phyloP scores from a whole-genome alignment of 2,797 vertebrate species.

The Neomorphus geoffroyi region DNA sequence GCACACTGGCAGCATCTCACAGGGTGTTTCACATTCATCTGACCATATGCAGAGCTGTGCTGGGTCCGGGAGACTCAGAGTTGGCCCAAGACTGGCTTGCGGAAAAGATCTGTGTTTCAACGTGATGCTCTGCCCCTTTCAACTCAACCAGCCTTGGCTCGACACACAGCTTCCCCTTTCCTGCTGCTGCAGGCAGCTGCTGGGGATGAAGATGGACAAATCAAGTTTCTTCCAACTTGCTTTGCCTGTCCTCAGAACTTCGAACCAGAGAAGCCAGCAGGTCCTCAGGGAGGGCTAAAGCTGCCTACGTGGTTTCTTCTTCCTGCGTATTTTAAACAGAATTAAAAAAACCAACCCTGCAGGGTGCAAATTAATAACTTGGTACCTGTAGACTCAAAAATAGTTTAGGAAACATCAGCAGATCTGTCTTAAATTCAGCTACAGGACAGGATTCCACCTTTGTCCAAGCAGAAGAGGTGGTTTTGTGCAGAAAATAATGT shows the following conservation, averaged over 20 bases:
- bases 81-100: neutral
- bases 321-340: neutral
- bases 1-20: neutral
- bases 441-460: neutral
- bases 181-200: neutral
- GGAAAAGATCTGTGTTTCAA: neutral
- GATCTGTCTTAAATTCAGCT: neutral
- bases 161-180: neutral
- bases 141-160: fast-evolving
- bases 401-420: neutral
- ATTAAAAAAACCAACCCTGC: neutral
- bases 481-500: neutral
- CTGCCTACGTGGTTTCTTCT: fast-evolving
- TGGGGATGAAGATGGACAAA: neutral
- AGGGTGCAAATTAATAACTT: neutral
- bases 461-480: neutral
- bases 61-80: neutral
- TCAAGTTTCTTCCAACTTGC: neutral
- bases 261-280: neutral
- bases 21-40: fast-evolving
- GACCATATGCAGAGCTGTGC: neutral
- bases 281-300: neutral
- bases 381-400: neutral
- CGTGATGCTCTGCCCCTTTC: fast-evolving
- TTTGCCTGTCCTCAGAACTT: neutral